phyloP scores from a whole-genome alignment of 2,797 vertebrate species.

The Bradypus variegatus region DNA sequence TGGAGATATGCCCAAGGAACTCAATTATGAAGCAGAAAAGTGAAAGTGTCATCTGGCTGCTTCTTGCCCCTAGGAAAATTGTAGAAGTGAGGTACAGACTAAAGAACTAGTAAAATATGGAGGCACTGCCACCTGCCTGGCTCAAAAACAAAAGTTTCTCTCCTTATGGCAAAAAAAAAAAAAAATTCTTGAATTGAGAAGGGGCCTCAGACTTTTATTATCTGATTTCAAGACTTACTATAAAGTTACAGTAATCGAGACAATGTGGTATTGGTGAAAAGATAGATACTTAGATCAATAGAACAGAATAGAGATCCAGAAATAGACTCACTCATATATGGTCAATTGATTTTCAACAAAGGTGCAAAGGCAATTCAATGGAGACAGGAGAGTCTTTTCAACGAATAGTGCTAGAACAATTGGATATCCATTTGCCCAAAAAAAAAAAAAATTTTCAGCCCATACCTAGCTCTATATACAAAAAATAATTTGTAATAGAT shows the following conservation, averaged over 20 bases:
- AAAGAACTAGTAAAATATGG: neutral
- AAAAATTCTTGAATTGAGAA: neutral
- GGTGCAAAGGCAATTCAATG: slow-evolving; percentile 30
- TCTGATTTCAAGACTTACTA: slow-evolving; percentile 37
- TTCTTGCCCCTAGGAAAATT: neutral
- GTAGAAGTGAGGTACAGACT: neutral
- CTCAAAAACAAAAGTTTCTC: neutral
- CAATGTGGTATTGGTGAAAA: slow-evolving; percentile 10
- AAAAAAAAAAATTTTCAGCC: neutral
- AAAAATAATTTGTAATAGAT: slow-evolving; percentile 15
- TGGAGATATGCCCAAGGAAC: neutral
- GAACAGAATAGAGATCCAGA: slow-evolving; percentile 13
- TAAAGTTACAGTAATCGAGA: slow-evolving; percentile 39
- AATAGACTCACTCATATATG: slow-evolving; percentile 25
- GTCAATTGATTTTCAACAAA: slow-evolving; percentile 47
- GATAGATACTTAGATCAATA: slow-evolving; percentile 25
- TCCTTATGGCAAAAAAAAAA: neutral
- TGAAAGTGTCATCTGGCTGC: neutral
- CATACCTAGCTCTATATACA: neutral
- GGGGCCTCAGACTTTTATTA: slow-evolving; percentile 1
- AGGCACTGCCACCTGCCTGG: neutral
- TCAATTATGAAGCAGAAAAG: neutral
- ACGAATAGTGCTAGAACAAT: neutral
- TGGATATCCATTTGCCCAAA: neutral
- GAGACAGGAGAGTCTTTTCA: slow-evolving; percentile 12